Percentiles rank a stretch among this genome's conserved stretches.
Evolutionary conservation across 2,113 vertebrate genomes (phyloP).

Genomic region (Nyctibius bracteatus): DNA sequence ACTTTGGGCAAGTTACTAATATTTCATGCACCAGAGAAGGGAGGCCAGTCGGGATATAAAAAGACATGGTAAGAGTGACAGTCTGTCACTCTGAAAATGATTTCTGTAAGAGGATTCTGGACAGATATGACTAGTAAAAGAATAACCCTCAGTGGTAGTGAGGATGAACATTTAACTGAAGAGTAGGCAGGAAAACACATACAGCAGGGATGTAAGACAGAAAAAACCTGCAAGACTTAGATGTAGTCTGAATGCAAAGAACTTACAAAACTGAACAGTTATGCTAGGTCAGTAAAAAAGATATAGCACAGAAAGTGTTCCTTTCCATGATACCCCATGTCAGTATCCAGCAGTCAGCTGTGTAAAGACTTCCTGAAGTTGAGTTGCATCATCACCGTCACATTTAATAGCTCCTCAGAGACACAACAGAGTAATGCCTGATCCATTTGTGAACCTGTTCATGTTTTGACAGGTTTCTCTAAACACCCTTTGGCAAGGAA

Average conservation of each 20-base stretch:
- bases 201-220: background rate
- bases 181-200: background rate
- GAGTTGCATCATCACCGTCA: background rate
- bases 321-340: background rate
- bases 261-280: background rate
- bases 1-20: background rate
- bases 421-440: background rate
- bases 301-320: background rate
- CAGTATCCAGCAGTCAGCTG: background rate
- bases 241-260: background rate
- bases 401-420: background rate
- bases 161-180: background rate
- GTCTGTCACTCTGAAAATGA: background rate
- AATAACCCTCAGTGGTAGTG: background rate
- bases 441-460: background rate
- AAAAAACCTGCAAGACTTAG: background rate
- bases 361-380: background rate
- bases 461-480: background rate
- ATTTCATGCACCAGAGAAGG: background rate
- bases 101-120: background rate
- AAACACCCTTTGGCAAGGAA: background rate
- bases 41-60: background rate
- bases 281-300: background rate
- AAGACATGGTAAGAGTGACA: background rate
- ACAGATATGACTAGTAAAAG: background rate